Conservation (phyloP, 2,888 invertebrate genomes). For the Quadriops clusia region DNA sequence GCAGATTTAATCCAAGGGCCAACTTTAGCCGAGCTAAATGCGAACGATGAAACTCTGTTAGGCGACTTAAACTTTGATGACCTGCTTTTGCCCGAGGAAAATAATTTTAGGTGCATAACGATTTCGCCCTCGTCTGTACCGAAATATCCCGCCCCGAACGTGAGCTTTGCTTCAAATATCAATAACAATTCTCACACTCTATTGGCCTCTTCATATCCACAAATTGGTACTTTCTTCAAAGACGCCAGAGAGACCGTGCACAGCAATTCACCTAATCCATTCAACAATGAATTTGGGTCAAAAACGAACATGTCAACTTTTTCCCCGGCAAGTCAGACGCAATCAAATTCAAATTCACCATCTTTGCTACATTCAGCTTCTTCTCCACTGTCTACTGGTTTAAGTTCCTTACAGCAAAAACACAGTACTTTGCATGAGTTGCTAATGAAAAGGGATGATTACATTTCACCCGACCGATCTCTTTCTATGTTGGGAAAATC, state of each 20-base stretch:
- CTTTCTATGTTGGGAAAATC: slow-evolving; percentile 52
- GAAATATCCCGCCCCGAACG: slow-evolving; percentile 22
- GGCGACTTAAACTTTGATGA: slow-evolving; percentile 83
- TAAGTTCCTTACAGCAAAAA: slow-evolving; percentile 27
- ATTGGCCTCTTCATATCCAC: too few relatives aligned
- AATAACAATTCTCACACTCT: slow-evolving; percentile 25
- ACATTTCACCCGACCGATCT: slow-evolving; percentile 43
- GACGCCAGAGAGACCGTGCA: too few relatives aligned
- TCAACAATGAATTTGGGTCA: slow-evolving; percentile 29
- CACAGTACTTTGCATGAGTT: slow-evolving; percentile 51
- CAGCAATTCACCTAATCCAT: slow-evolving; percentile 21
- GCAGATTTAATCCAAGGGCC: slow-evolving; percentile 72
- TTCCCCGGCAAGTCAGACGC: slow-evolving; percentile 56
- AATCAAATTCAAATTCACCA: slow-evolving; percentile 41
- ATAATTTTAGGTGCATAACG: too few relatives aligned
- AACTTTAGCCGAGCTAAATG: slow-evolving; percentile 74
- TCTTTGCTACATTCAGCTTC: slow-evolving; percentile 39
- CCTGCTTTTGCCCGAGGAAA: slow-evolving; percentile 61
- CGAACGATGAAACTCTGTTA: slow-evolving; percentile 69
- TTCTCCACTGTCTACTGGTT: slow-evolving; percentile 22
- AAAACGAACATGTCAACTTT: slow-evolving; percentile 39
- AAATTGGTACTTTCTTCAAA: too few relatives aligned
- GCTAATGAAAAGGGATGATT: slow-evolving; percentile 52
- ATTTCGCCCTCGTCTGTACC: slow-evolving; percentile 19
- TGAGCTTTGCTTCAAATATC: slow-evolving; percentile 18